Evolutionary conservation across 2,113 vertebrate genomes (phyloP).

Genomic region (Siniperca chuatsi): DNA sequence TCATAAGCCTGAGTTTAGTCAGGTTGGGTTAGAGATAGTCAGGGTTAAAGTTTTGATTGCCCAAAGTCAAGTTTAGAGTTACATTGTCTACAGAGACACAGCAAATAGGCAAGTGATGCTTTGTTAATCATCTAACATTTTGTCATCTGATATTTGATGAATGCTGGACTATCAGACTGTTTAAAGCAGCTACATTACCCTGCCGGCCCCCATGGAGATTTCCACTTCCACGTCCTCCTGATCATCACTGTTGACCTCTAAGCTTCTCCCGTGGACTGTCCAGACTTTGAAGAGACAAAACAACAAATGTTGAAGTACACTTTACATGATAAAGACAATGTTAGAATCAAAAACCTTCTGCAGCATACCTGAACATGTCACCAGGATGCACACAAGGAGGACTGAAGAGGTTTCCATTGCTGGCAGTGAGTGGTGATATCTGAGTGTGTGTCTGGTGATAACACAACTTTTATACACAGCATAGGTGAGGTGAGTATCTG

Average conservation of each 20-base stretch:
- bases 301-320: background rate
- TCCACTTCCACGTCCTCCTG: slow-evolving; percentile 29
- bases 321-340: background rate
- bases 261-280: slow-evolving; percentile 34
- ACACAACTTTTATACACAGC: slow-evolving; percentile 21
- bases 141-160: background rate
- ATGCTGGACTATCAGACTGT: background rate
- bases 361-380: slow-evolving; percentile 57
- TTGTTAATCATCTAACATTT: background rate
- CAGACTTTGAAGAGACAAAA: slow-evolving; percentile 48
- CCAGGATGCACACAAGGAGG: slow-evolving; percentile 61
- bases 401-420: slow-evolving; percentile 39
- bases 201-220: background rate
- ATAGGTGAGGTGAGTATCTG: background rate
- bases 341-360: background rate
- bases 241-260: slow-evolving; percentile 34
- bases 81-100: background rate
- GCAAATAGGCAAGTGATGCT: background rate
- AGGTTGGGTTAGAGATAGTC: no score
- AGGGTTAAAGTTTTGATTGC: no score
- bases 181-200: slow-evolving; percentile 37
- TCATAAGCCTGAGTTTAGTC: no score
- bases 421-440: background rate
- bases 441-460: background rate
- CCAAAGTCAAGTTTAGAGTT: background rate